Evolutionary conservation across 2,888 invertebrate genomes (phyloP), one percentile per base, ranked within the genome.

Genomic region (Orthosia gracilis): DNA sequence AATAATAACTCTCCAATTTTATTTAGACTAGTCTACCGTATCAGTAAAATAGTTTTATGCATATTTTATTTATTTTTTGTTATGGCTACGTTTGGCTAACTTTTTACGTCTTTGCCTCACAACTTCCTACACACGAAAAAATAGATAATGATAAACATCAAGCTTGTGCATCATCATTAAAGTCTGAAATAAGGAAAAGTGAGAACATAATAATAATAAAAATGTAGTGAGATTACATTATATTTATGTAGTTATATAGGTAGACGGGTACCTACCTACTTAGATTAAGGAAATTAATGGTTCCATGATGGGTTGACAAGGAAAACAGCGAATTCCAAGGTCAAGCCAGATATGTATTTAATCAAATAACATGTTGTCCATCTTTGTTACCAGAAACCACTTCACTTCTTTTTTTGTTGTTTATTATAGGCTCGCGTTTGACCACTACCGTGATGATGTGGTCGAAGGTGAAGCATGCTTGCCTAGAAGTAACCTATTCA

Each of bases 141-240:
- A 23, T 67, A 26, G 11, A 3, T 55, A 31, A 18, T 52, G 18
- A 63, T 54, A 59, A 59, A 23, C 31, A 58, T 76, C 49, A 76
- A 66, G 13, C 21, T 49, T 75, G 13, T 17, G 18, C 40, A 66
- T 26, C 3, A 40, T 58, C 23, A 26, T 66, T 31, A 26, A 12
- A 18, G 4, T 50, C 40, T 11, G 11, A 54, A 75, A 63, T 58
- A 52, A 82, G 78, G 78, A 68, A 67, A 68, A 64, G 11, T 54
- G 45, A 47, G 54, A 13, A 47, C n/a, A 58, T 55, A 21, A 26
- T 58, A 57, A 57, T 52, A 52, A 18, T 59, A 18, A 47, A 49
- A 45, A 61, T 26, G 12, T 17, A 5, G 3, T 12, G 15, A 11
- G 3, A 55, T 55, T 23, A 55, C 23, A 40, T 45, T 21, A 7